Evolutionary conservation across 1,140 invertebrate genomes (phyloP).

Genomic region (Drosophila erecta): DNA sequence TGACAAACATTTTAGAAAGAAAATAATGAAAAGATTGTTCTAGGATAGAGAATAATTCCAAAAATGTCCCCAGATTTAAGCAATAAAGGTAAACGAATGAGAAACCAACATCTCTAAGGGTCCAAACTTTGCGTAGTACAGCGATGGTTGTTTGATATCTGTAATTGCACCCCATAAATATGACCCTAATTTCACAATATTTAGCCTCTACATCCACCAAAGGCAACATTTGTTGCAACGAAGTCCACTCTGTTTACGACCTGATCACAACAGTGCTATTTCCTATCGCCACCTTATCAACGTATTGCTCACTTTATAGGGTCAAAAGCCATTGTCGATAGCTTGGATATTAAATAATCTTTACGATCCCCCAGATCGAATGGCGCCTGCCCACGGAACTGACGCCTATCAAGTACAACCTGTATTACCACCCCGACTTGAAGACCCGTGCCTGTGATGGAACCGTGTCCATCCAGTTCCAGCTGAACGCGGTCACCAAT

Average conservation of each 20-base stretch:
- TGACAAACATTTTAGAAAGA: background rate
- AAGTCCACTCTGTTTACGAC: slow-evolving; percentile 36
- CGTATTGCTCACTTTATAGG: slow-evolving; percentile 13
- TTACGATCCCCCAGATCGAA: slow-evolving; percentile 64
- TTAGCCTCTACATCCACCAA: background rate
- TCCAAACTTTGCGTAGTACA: background rate
- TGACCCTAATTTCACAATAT: background rate
- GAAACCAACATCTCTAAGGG: too few relatives aligned
- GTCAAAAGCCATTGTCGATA: slow-evolving; percentile 11
- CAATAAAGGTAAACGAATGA: background rate
- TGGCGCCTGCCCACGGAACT: slow-evolving; percentile 89
- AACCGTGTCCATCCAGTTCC: slow-evolving; percentile 89
- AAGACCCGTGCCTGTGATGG: slow-evolving; percentile 87
- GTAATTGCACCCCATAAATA: background rate
- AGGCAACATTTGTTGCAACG: slow-evolving; percentile 1
- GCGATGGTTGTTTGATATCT: background rate
- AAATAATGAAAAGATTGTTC: too few relatives aligned
- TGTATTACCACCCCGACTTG: slow-evolving; percentile 91
- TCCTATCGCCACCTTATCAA: slow-evolving; percentile 28
- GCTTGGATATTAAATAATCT: slow-evolving; percentile 55
- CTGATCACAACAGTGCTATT: slow-evolving; percentile 2
- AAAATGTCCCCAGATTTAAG: background rate
- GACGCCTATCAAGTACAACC: slow-evolving; percentile 90
- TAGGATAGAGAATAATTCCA: background rate
- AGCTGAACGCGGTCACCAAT: slow-evolving; percentile 85